A percentile compares a stretch with the other conserved stretches of the same genome.
Evolutionary conservation across 2,113 vertebrate genomes (phyloP).

Genomic region (Oreocharis arfaki): DNA sequence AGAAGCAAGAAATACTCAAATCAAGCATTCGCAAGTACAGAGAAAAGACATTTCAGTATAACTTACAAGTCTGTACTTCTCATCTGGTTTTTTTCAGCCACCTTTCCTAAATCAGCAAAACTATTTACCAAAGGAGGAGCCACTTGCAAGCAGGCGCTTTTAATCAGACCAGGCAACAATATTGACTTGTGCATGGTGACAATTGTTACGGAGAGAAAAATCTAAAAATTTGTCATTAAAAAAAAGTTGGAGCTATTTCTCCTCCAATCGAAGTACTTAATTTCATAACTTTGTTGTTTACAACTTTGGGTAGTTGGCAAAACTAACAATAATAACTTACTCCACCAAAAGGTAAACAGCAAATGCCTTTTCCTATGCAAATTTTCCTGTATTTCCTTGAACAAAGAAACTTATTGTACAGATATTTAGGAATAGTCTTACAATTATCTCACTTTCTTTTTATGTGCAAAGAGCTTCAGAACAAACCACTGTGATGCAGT

Average conservation of each 20-base stretch:
- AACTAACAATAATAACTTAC: neutral
- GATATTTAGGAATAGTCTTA: neutral
- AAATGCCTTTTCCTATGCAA: neutral
- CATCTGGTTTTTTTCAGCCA: neutral
- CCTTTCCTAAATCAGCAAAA: neutral
- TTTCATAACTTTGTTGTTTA: neutral
- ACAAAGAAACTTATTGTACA: neutral
- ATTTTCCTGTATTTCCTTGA: neutral
- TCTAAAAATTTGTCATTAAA: neutral
- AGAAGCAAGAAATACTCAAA: neutral
- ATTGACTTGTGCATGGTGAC: neutral
- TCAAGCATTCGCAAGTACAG: neutral
- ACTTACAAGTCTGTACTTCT: neutral
- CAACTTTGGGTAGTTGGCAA: neutral
- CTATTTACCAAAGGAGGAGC: neutral
- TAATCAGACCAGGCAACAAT: constrained; percentile 1
- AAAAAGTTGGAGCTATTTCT: neutral
- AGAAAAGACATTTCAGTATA: neutral
- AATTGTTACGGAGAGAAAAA: neutral
- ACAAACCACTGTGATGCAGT: neutral
- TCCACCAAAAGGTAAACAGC: neutral
- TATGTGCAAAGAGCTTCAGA: neutral
- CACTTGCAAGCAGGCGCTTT: neutral
- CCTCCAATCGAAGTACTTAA: neutral
- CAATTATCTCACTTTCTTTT: neutral